phyloP scores from a whole-genome alignment of 2,113 vertebrate species.

The Pteruthius melanotis region DNA sequence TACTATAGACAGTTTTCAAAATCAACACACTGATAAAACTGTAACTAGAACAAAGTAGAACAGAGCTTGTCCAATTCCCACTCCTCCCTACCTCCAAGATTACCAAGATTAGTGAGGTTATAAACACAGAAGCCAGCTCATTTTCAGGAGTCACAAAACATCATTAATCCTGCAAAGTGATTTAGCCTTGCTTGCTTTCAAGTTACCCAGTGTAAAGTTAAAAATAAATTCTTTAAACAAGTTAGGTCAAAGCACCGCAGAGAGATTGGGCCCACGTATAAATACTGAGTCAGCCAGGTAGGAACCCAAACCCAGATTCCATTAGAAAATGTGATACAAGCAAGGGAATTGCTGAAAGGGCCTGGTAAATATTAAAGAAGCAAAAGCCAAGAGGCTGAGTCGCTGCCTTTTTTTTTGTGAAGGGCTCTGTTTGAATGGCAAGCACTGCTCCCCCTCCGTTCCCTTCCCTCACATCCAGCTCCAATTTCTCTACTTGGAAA shows the following conservation, averaged over 20 bases:
- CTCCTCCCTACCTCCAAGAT: not conserved
- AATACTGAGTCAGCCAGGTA: not conserved
- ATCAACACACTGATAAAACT: not conserved
- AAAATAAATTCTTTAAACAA: slow-evolving; percentile 52
- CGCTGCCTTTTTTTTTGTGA: not conserved
- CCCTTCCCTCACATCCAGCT: not conserved
- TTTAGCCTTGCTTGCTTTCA: not conserved
- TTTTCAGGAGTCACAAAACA: slow-evolving; percentile 8
- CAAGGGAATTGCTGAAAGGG: not conserved
- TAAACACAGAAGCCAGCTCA: not conserved
- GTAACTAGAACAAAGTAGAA: not conserved
- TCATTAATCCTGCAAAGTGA: not conserved
- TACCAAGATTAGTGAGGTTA: not conserved
- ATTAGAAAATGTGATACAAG: not conserved
- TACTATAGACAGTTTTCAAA: not conserved
- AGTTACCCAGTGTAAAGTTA: not conserved
- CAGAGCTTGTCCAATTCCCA: not conserved
- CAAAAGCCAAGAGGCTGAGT: not conserved
- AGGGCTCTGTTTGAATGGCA: not conserved
- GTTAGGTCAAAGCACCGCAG: slow-evolving; percentile 17
- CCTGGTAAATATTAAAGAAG: not conserved
- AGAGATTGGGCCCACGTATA: not conserved
- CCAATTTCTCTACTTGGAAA: slow-evolving; percentile 22
- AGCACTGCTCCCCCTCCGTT: not conserved
- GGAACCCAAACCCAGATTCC: slow-evolving; percentile 3